Conservation (phyloP, 2,797 vertebrate genomes). For the Triplophysa yarkandensis region DNA sequence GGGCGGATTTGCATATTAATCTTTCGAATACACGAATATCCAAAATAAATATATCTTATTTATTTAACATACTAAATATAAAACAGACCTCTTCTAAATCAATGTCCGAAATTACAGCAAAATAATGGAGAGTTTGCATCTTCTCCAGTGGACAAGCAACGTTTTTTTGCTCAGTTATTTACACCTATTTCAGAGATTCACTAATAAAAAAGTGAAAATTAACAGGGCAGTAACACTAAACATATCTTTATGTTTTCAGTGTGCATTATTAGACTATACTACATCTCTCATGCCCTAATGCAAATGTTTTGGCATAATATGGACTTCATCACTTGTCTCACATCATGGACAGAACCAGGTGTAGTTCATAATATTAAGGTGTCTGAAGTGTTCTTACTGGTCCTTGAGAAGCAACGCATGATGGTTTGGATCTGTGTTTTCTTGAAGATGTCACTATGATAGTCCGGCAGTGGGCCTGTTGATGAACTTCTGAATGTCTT, state of each 20-base stretch:
- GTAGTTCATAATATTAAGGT: conserved; percentile 2
- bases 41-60: no score
- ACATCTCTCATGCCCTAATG: no score
- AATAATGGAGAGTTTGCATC: neutral
- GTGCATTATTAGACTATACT: conserved; percentile 6
- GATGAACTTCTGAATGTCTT: conserved; percentile 78
- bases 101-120: no score
- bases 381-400: neutral
- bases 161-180: neutral
- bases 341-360: neutral
- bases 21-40: no score
- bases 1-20: no score
- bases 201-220: neutral
- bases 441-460: conserved; percentile 42
- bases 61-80: no score
- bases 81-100: no score
- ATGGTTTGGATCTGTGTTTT: conserved; percentile 45
- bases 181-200: neutral
- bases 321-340: no score
- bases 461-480: conserved; percentile 31
- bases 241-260: neutral
- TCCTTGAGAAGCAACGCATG: neutral
- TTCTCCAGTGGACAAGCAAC: neutral
- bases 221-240: neutral
- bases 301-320: no score